Base-by-base conservation (phyloP, 1,140 invertebrate genomes). In the Oryctes rhinoceros region DNA sequence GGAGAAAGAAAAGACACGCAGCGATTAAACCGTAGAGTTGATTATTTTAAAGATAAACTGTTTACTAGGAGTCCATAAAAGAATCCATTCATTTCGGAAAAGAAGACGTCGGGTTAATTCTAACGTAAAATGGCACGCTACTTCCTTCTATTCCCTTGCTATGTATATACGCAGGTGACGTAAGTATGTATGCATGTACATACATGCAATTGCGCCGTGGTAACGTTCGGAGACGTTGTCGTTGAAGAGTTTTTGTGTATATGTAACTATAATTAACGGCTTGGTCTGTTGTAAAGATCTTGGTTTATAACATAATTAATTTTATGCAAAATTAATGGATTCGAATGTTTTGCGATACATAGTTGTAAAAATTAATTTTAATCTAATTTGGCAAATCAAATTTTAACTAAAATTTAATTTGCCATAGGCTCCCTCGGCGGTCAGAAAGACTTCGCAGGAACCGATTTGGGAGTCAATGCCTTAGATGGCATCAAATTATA, bases 31-130 rank as follows among this genome's bases (percentile, higher is more conserved):
- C n/a, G 49, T 53, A n/a, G 11, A 53, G 49, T 53, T 53, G 49
- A 53, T 53, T 53, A 53, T 53, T 53, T 53, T 53, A 53, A 53
- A 53, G 49, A 53, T 53, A 53, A 53, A 53, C 49, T 53, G 49
- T 53, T 53, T 53, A 53, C n/a, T 53, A 53, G n/a, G 13, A 53
- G 49, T n/a, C 11, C 49, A 53, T 53, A 53, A 53, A 53, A 53
- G 49, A 53, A 6, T 67, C 65, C 65, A 67, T 67, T 67, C 65
- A 67, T 67, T 67, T 24, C 18, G 18, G 4, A 30, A 24, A 24
- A 53, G 49, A 67, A 67, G 20, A 24, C 13, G 20, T 67, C 65
- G 65, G 5, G 18, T 30, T 67, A 53, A 13, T 53, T 53, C n/a
- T 4, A 35, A 67, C 65, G 65, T 67, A 35, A 67, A 67, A 67